These are phyloP conservation scores for Mesorhabditis belari DNA, from an alignment of 2,888 invertebrate genomes.

Conservation along the genomic window DNA sequence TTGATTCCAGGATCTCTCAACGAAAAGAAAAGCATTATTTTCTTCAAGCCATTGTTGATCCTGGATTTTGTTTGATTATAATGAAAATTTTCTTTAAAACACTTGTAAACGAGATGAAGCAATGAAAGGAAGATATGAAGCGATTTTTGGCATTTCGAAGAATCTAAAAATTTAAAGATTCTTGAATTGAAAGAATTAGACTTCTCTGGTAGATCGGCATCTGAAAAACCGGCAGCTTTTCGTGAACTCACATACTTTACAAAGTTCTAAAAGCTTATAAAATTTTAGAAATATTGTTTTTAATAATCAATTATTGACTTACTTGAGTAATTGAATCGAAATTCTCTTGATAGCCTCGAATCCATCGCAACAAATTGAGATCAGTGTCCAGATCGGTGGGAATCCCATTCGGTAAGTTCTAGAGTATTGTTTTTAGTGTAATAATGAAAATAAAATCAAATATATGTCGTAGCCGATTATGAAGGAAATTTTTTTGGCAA, in stretches of 20 bases:
- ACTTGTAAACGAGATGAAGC: constrained; percentile 22
- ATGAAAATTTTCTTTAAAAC: background rate
- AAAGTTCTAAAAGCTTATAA: constrained; percentile 17
- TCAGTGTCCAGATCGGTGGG: constrained; percentile 37
- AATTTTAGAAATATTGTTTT: background rate
- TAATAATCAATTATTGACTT: background rate
- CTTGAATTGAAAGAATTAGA: background rate
- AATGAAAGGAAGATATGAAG: constrained; percentile 22
- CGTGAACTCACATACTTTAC: constrained; percentile 24
- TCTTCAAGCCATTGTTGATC: constrained; percentile 33
- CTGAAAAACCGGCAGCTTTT: constrained; percentile 31
- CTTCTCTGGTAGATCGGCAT: constrained; percentile 20
- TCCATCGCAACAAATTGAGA: constrained; percentile 32
- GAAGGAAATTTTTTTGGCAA: no score
- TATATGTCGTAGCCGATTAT: no score
- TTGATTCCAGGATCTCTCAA: constrained; percentile 36
- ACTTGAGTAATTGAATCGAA: constrained; percentile 15
- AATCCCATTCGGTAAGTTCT: constrained; percentile 19
- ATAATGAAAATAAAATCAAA: no score
- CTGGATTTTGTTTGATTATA: background rate
- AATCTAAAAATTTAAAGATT: constrained; percentile 4
- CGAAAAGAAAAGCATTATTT: constrained; percentile 33
- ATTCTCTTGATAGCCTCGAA: constrained; percentile 29
- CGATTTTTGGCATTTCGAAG: constrained; percentile 22
- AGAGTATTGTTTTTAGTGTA: no score